Evolutionary conservation across 2,888 invertebrate genomes (phyloP).

Genomic region (Zaprionus lineosus): DNA sequence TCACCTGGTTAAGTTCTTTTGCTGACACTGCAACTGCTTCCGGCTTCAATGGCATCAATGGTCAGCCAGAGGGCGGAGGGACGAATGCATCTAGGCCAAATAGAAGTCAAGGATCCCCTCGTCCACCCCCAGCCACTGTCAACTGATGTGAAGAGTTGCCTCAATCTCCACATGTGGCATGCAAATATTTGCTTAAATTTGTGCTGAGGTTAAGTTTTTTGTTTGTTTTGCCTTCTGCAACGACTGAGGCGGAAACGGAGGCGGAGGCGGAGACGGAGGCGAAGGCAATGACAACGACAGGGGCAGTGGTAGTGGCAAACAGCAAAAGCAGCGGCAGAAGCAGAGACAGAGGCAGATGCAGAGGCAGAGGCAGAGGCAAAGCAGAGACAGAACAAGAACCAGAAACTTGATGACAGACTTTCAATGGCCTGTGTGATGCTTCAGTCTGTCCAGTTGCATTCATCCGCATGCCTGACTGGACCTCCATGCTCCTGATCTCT

Average conservation of each 20-base stretch:
- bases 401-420: constrained; percentile 64
- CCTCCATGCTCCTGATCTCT: constrained; percentile 32
- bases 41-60: constrained; percentile 74
- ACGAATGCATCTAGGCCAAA: constrained; percentile 33
- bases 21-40: constrained; percentile 73
- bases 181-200: constrained; percentile 82
- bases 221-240: constrained; percentile 64
- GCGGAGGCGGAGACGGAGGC: constrained; percentile 5
- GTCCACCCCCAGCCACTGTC: constrained; percentile 36
- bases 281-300: background rate
- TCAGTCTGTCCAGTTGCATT: constrained; percentile 47
- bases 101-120: constrained; percentile 36
- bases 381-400: background rate
- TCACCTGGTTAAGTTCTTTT: constrained; percentile 66
- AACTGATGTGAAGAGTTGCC: constrained; percentile 49
- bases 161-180: constrained; percentile 66
- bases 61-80: constrained; percentile 8
- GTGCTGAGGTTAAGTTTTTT: constrained; percentile 82
- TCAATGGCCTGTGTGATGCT: constrained; percentile 53
- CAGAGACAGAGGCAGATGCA: constrained; percentile 6
- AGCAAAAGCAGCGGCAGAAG: constrained; percentile 16
- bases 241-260: constrained; percentile 8
- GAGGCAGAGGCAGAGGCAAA: background rate
- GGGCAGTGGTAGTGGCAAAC: too few species aligned
- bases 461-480: constrained; percentile 37